Conservation (phyloP, 1,140 invertebrate genomes). For the Drosophila ercepeae region DNA sequence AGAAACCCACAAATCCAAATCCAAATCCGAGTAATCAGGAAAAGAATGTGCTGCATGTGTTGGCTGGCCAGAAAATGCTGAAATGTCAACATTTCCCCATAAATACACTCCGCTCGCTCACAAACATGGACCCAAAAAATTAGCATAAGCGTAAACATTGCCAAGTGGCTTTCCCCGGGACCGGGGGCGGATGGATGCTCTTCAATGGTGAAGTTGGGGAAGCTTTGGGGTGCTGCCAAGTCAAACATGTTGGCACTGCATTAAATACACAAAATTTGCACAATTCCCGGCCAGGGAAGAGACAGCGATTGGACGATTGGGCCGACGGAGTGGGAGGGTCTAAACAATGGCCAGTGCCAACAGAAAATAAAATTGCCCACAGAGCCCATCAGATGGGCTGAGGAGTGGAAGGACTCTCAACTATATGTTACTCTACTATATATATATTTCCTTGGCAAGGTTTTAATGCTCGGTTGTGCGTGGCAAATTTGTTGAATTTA, state of each 20-base stretch:
- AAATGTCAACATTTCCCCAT: slow-evolving; percentile 46
- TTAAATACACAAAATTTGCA: slow-evolving; percentile 69
- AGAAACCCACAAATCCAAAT: slow-evolving; percentile 8
- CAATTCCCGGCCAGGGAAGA: slow-evolving; percentile 18
- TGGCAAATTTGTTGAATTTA: slow-evolving; percentile 75
- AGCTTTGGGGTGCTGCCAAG: slow-evolving; percentile 37
- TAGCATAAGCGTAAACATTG: slow-evolving; percentile 80
- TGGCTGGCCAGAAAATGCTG: slow-evolving; percentile 36
- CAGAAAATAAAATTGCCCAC: slow-evolving; percentile 66
- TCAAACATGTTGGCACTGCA: slow-evolving; percentile 74
- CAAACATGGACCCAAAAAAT: slow-evolving; percentile 61
- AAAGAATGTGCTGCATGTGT: slow-evolving; percentile 25
- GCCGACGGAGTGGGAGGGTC: not conserved
- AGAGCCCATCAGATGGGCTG: slow-evolving; percentile 11
- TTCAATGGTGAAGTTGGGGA: not conserved
- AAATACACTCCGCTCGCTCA: slow-evolving; percentile 17
- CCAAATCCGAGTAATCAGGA: slow-evolving; percentile 13
- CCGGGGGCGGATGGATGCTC: no score
- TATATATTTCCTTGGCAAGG: slow-evolving; percentile 22
- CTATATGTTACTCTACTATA: slow-evolving; percentile 16
- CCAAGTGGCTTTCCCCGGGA: slow-evolving; percentile 40
- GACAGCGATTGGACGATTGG: no score
- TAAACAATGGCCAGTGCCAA: slow-evolving; percentile 64
- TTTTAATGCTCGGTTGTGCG: slow-evolving; percentile 72
- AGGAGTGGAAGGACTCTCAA: slow-evolving; percentile 16